Base-by-base conservation (phyloP, 2,888 invertebrate species). In the Drosophila pseudotalamancana region DNA sequence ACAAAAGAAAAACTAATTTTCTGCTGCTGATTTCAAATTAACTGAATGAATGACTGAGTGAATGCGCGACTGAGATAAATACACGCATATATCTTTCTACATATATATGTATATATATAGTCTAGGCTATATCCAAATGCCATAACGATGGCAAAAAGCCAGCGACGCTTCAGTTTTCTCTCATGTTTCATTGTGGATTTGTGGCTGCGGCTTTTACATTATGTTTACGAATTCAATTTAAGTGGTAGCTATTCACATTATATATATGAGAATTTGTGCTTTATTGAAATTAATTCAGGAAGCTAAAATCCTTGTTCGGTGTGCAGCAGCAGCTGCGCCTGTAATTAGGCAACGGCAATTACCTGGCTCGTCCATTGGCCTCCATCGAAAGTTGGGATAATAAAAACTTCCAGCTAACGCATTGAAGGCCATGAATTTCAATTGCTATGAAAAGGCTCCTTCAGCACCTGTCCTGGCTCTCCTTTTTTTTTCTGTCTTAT, bases 21-120 rank as follows among this genome's bases (percentile, higher is more conserved):
- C 87, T 89, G 89, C 85, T 85, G 69, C 77, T 88, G 89, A 89
- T 88, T 88, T 89, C 86, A 72, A 87, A 89, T 89, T 86, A 88
- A 79, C 77, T 76, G 72, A 89, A 77, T 76, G 78, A 89, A 85
- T 88, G 85, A 84, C 68, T 72, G 62, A 73, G 65, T 46, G 60
- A 84, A 65, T 68, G 51, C 46, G 55, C 60, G 53, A 55, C 65
- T 45, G 43, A 53, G 62, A 57, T 78, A 67, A 70, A 63, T 42
- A 64, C 51, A 34, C 40, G 29, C 49, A 56, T 35, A 42, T 37
- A 50, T 31, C 27, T n/a, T 14, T 12, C 23, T 14, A 32, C n/a
- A 23, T n/a, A 25, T 12, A 9, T 8, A 16, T 3, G 6, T 4
- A 14, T 29, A 4, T n/a, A 27, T 27, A 14, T n/a, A 16, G 9